Evolutionary conservation across 1,140 invertebrate genomes (phyloP).

Genomic region (Leptinotarsa undecemlineata): DNA sequence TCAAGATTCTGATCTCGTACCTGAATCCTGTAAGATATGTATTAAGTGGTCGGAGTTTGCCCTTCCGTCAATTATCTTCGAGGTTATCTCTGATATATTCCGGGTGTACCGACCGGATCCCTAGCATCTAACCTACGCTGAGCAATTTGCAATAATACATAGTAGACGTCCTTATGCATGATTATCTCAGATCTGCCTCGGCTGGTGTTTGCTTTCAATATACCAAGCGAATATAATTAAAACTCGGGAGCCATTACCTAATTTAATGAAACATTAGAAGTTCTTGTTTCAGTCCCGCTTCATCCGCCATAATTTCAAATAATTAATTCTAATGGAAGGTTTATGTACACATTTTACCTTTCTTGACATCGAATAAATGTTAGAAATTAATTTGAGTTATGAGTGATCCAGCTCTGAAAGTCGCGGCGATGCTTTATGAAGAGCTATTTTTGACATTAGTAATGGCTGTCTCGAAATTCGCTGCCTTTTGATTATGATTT

Average conservation of each 20-base stretch:
- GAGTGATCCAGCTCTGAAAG: background rate
- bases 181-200: background rate
- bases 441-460: constrained; percentile 18
- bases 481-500: constrained; percentile 5
- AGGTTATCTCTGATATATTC: too few relatives aligned
- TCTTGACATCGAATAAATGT: constrained; percentile 19
- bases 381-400: constrained; percentile 15
- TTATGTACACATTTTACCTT: constrained; percentile 16
- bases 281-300: constrained; percentile 9
- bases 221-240: constrained; percentile 2
- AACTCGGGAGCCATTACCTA: constrained; percentile 12
- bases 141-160: too few relatives aligned
- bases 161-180: too few relatives aligned
- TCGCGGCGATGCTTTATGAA: constrained; percentile 9
- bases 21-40: too few relatives aligned
- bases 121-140: too few relatives aligned
- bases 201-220: background rate
- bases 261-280: constrained; percentile 16
- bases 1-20: too few relatives aligned
- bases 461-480: constrained; percentile 2
- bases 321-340: constrained; percentile 27
- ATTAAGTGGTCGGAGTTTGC: too few relatives aligned
- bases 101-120: too few relatives aligned
- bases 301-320: constrained; percentile 24
- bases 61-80: too few relatives aligned